Conservation (phyloP, 2,888 invertebrate genomes). For the Drosophila infuscata region DNA sequence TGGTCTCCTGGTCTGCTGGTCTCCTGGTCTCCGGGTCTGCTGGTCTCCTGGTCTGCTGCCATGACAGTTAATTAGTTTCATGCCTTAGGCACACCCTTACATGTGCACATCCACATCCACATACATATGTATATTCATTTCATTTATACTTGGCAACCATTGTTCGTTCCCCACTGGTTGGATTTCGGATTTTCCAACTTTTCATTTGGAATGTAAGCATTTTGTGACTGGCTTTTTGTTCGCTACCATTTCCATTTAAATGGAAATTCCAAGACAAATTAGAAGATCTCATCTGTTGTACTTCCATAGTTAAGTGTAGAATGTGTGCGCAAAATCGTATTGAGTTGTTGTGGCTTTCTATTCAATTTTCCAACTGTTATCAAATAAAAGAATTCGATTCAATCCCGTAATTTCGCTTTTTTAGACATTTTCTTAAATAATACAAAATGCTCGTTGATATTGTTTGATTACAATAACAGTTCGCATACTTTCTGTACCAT, state of each 20-base stretch:
- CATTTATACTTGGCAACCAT: neutral
- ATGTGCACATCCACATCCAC: neutral
- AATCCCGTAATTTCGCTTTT: neutral
- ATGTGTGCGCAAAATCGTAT: neutral
- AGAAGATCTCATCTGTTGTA: neutral
- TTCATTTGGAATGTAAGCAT: neutral
- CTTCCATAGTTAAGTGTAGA: neutral
- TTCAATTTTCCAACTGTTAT: neutral
- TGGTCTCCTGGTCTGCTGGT: too few species aligned
- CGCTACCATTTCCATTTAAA: neutral
- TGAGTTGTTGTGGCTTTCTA: neutral
- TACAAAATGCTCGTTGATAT: neutral
- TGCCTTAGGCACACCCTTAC: neutral
- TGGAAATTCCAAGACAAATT: neutral
- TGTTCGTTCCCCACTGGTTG: slow-evolving; percentile 21
- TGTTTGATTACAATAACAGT: neutral
- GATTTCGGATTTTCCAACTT: slow-evolving; percentile 11
- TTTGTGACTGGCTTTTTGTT: neutral
- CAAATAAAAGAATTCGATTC: neutral
- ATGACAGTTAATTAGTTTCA: slow-evolving; percentile 39
- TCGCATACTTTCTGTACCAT: neutral
- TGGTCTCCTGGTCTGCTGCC: neutral
- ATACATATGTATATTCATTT: too few species aligned
- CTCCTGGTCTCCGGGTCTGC: too few species aligned
- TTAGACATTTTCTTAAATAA: neutral